Base-by-base conservation (phyloP, 2,797 vertebrate species). In the Argyrosomus regius region DNA sequence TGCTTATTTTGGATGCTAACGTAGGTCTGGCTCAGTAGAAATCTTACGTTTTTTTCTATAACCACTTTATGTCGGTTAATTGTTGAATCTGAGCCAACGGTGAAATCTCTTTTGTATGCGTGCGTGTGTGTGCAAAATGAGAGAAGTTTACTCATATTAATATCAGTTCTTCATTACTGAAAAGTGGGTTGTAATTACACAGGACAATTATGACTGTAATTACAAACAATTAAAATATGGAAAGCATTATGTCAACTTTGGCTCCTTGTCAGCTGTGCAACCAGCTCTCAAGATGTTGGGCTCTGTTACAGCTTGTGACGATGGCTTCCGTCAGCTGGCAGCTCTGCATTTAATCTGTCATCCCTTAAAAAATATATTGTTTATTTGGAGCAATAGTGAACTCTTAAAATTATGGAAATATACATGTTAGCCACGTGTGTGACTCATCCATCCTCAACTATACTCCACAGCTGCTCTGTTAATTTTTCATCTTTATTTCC, bases 171-270 rank as follows among this genome's bases (percentile, higher is more conserved):
- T 48, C 18, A 73, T 77, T 14, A 22, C 11, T 56, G 16, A 48
- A 31, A 67, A 69, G 70, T 14, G 11, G 24, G 9, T 50, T 43
- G 8, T 58, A 48, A 65, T 80, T 82, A 72, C 22, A 56, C 9
- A 18, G 3, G 43, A 43, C 52, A 18, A 53, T 77, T 59, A 73
- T 59, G n/a, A 52, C 26, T 52, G 16, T 52, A 52, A 78, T 81
- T 58, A 78, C 31, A 17, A 68, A 78, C 65, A 69, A 65, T 67
- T 77, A 22, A 67, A 82, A 80, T 28, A 61, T 45, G 66, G 69
- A 39, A 64, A 48, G 35, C 26, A 3, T 57, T 76, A 58, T 65
- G 67, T 18, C 43, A 54, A 58, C 61, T 13, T 31, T 65, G 75
- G n/a, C 54, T 53, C 24, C 46, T 18, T 45, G 49, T 57, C 52